These are phyloP conservation scores for Drepana arcuata DNA, from an alignment of 1,140 invertebrate species.

Conservation along the genomic window DNA sequence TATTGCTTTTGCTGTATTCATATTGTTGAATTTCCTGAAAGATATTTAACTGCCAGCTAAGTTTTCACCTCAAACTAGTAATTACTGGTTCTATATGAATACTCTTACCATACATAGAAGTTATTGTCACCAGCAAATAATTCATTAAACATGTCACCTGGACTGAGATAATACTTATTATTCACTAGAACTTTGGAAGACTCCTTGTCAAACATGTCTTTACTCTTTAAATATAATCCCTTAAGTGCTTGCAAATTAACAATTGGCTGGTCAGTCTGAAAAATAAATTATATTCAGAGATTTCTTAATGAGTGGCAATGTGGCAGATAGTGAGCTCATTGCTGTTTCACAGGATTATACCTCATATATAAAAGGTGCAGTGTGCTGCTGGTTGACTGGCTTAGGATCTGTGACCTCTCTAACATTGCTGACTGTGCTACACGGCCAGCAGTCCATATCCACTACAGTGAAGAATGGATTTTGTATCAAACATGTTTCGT, in stretches of 20 bases:
- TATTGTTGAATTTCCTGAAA: conserved; percentile 80
- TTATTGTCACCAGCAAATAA: conserved; percentile 20
- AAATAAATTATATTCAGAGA: conserved; percentile 4
- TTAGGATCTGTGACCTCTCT: conserved; percentile 59
- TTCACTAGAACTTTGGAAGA: conserved; percentile 69
- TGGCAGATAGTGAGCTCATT: too few species aligned
- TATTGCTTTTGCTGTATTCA: conserved; percentile 76
- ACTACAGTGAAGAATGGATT: conserved; percentile 82
- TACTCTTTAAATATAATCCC: conserved; percentile 34
- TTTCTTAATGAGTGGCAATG: too few species aligned
- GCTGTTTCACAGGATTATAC: conserved; percentile 15
- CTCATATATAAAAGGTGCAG: conserved; percentile 62
- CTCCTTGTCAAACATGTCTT: conserved; percentile 69
- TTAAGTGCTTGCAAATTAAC: conserved; percentile 29
- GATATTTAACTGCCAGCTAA: conserved; percentile 5
- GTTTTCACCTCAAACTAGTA: background rate
- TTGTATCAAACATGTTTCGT: conserved; percentile 83
- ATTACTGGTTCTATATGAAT: background rate
- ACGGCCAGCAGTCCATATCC: conserved; percentile 85
- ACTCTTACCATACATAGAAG: conserved; percentile 35
- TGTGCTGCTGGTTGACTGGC: conserved; percentile 36
- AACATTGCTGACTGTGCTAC: conserved; percentile 76
- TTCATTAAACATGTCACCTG: conserved; percentile 31
- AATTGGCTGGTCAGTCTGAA: conserved; percentile 43
- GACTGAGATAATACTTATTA: conserved; percentile 46